These are phyloP conservation scores for Hycleus phaleratus DNA, from an alignment of 1,140 invertebrate species.

Conservation along the genomic window DNA sequence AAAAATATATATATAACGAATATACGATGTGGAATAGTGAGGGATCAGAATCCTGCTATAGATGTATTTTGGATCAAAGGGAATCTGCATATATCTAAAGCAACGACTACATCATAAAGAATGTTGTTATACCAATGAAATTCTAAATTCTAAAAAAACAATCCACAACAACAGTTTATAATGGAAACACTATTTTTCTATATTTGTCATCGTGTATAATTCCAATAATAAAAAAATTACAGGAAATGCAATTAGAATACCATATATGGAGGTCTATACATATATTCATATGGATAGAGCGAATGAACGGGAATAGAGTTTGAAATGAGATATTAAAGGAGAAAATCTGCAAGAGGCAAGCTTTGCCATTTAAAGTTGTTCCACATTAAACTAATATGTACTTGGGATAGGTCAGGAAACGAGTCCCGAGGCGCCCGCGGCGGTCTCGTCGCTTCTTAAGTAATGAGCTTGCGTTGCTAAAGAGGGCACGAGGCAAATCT, in stretches of 20 bases:
- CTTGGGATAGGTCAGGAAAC: constrained; percentile 24
- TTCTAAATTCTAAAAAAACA: no score
- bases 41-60: constrained; percentile 30
- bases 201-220: neutral
- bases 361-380: constrained; percentile 19
- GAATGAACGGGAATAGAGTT: neutral
- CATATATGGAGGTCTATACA: no score
- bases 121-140: no score
- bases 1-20: constrained; percentile 28
- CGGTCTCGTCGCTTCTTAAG: constrained; percentile 25
- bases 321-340: constrained; percentile 8
- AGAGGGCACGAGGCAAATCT: constrained; percentile 19
- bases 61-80: constrained; percentile 37
- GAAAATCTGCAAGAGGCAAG: constrained; percentile 13
- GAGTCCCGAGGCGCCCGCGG: constrained; percentile 22
- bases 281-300: neutral
- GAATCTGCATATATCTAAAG: constrained; percentile 21
- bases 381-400: constrained; percentile 30
- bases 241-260: neutral
- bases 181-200: neutral
- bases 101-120: no score
- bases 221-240: neutral
- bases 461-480: constrained; percentile 25
- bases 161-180: no score
- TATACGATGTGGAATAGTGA: constrained; percentile 32